These are phyloP conservation scores for Microctonus brassicae DNA, from an alignment of 2,888 invertebrate genomes.

Conservation along the genomic window DNA sequence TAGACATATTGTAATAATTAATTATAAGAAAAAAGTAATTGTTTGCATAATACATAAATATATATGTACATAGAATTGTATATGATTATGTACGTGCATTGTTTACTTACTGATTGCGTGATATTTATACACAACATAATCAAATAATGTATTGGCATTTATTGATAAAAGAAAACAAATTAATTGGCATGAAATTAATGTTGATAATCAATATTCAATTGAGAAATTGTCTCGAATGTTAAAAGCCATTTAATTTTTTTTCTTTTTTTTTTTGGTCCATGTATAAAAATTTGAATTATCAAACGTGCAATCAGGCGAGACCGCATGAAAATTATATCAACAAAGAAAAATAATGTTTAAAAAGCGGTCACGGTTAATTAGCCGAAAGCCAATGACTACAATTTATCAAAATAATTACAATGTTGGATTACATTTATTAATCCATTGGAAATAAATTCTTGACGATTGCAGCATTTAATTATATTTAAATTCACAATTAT, in stretches of 20 bases:
- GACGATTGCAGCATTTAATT: constrained; percentile 22
- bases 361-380: constrained; percentile 12
- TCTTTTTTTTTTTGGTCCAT: background rate
- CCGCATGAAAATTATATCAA: constrained; percentile 3
- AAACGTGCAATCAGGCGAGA: constrained; percentile 27
- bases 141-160: constrained; percentile 48
- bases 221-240: background rate
- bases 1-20: constrained; percentile 3
- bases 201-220: constrained; percentile 44
- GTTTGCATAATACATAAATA: constrained; percentile 39
- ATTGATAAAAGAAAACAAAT: background rate
- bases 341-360: background rate
- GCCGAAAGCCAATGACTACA: constrained; percentile 8
- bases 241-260: background rate
- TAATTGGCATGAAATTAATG: constrained; percentile 56
- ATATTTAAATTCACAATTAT: constrained; percentile 28
- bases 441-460: constrained; percentile 4
- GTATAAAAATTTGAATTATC: constrained; percentile 16
- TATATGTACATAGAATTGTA: constrained; percentile 29
- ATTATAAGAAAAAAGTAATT: constrained; percentile 25
- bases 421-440: constrained; percentile 8
- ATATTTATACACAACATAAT: constrained; percentile 66
- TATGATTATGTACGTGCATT: constrained; percentile 19
- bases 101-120: constrained; percentile 56
- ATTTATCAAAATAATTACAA: constrained; percentile 18